Evolutionary conservation across 2,888 invertebrate genomes (phyloP).

Genomic region (Sympetrum striolatum): DNA sequence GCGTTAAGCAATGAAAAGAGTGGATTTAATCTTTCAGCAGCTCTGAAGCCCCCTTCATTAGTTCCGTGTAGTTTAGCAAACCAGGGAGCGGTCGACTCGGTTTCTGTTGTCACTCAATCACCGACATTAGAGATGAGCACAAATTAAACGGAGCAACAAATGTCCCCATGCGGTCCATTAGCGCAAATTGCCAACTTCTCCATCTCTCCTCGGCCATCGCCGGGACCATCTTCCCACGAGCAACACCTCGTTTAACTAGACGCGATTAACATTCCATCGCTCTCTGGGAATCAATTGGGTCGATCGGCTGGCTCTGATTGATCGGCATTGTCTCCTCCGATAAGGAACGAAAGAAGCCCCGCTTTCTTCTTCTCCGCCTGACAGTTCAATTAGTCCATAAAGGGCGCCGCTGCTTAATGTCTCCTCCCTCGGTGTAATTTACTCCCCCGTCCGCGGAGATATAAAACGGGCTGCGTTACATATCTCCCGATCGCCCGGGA

Average conservation of each 20-base stretch:
- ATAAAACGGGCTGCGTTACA: neutral
- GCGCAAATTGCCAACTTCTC: neutral
- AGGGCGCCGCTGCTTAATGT: neutral
- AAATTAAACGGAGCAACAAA: neutral
- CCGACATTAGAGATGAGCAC: neutral
- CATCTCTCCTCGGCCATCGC: neutral
- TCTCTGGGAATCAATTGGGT: neutral
- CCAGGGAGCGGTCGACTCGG: too few species aligned
- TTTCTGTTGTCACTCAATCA: too few species aligned
- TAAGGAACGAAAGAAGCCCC: neutral
- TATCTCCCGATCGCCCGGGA: neutral
- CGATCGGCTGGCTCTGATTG: neutral
- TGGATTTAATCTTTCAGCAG: too few species aligned
- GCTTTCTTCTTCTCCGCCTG: neutral
- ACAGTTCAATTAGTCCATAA: conserved; percentile 34
- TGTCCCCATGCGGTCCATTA: neutral
- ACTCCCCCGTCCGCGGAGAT: neutral
- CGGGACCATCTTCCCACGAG: neutral
- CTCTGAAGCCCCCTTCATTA: too few species aligned
- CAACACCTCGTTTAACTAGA: neutral
- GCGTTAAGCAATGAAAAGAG: too few species aligned
- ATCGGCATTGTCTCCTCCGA: neutral
- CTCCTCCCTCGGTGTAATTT: neutral
- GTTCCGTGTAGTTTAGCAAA: too few species aligned
- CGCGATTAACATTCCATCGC: neutral